Evolutionary conservation across 2,888 invertebrate genomes (phyloP), one percentile per base, ranked within the genome.

Genomic region (Baronia brevicornis): DNA sequence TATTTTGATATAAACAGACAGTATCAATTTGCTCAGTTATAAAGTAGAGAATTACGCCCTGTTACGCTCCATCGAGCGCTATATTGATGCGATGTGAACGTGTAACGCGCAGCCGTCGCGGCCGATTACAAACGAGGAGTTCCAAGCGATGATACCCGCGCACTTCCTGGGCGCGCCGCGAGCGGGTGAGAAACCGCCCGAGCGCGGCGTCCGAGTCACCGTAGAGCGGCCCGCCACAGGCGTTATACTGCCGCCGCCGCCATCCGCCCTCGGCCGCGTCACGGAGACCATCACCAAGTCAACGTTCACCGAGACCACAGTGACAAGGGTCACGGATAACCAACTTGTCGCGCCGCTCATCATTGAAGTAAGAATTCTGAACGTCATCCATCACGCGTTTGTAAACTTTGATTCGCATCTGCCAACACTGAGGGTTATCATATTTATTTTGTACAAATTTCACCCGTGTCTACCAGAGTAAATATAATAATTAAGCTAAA

Each of bases 231-330:
- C 92, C 84, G 91, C 93, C 71, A 60, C 69, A 31, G 87, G 88
- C 35, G 84, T 87, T 41, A 77, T 90, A 55, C 90, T 89, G 59
- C 94, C 94, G 52, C 94, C 95, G 62, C 88, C 94, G 54, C 94
- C 94, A 46, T 91, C 91, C 44, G 88, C 91, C 54, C 89, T 93
- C 68, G 96, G 96, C 72, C 89, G 90, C 74, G 93, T 95, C 85
- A 96, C 95, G 53, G 96, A 96, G 87, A 94, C 93, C 77, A 94
- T 96, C 88, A 96, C 96, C 78, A 96, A 95, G 89, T 94, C 95
- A 69, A 96, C 96, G 53, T 92, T 95, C 87, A 96, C 96, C 65
- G 96, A 96, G 88, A 96, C 95, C 48, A 94, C 95, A 53, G 95
- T 96, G 85, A 96, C 96, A 54, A 88, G 96, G 68, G 90, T 96